phyloP scores from a whole-genome alignment of 2,888 invertebrate species.

The Phragmatobia fuliginosa region DNA sequence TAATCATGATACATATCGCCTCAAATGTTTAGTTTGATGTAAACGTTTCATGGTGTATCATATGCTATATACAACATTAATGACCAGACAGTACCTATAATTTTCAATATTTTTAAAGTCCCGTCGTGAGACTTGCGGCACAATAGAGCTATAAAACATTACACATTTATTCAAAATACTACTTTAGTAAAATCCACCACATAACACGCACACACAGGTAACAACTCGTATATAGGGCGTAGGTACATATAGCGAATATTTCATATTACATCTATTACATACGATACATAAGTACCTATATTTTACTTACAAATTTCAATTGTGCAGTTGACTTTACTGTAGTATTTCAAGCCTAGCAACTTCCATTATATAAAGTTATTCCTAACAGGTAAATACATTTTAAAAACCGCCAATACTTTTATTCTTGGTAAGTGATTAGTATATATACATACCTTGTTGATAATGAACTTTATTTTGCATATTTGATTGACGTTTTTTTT shows the following conservation, averaged over 20 bases:
- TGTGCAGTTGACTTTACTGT: conserved; percentile 28
- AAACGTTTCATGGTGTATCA: conserved; percentile 36
- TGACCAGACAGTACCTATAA: conserved; percentile 35
- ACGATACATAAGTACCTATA: conserved; percentile 20
- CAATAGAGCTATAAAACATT: conserved; percentile 33
- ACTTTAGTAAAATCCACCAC: conserved; percentile 30
- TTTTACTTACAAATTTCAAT: conserved; percentile 17
- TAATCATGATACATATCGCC: conserved; percentile 62
- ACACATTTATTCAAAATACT: conserved; percentile 19
- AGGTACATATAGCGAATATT: conserved; percentile 21
- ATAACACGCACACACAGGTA: conserved; percentile 19
- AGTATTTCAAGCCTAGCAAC: conserved; percentile 1
- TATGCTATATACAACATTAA: conserved; percentile 45
- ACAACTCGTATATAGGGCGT: conserved; percentile 12
- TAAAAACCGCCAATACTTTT: not conserved
- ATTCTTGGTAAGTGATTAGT: not conserved
- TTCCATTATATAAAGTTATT: conserved; percentile 6
- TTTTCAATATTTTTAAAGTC: conserved; percentile 49
- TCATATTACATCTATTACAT: conserved; percentile 28
- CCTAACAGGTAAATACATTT: no score
- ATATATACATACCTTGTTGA: conserved; percentile 7
- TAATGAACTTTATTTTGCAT: not conserved
- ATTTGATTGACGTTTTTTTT: not conserved
- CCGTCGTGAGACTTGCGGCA: conserved; percentile 46
- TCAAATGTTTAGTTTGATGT: conserved; percentile 45